A percentile compares a stretch with the other conserved stretches of the same genome.
These are phyloP conservation scores for Desmodus rotundus DNA, from an alignment of 2,113 vertebrate genomes.

Conservation along the genomic window DNA sequence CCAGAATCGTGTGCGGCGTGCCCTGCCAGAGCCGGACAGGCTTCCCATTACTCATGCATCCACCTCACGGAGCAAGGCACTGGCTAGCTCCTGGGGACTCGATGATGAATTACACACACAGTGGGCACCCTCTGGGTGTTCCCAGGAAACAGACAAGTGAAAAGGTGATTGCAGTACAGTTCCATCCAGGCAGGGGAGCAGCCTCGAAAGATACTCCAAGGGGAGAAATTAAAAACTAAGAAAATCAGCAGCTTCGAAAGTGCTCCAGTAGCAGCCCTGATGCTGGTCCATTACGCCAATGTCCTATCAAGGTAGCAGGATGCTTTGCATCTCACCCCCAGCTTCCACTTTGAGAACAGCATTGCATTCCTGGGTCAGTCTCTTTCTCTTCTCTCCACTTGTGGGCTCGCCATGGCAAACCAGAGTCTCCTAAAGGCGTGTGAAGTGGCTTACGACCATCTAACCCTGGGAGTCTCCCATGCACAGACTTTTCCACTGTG, in stretches of 20 bases:
- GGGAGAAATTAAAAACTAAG: neutral
- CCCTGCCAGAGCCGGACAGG: neutral
- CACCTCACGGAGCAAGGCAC: neutral
- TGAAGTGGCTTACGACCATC: neutral
- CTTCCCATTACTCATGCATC: neutral
- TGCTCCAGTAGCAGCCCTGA: neutral
- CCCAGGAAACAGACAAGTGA: neutral
- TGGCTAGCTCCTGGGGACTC: neutral
- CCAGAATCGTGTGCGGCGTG: fast-evolving
- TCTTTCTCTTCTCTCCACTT: neutral
- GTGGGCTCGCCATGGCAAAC: neutral
- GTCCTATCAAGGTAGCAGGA: neutral
- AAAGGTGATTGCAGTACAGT: fast-evolving
- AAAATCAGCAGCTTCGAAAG: neutral
- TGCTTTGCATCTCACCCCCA: neutral
- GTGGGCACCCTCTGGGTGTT: too few relatives aligned
- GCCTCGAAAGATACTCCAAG: neutral
- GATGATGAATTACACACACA: neutral
- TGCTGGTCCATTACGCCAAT: neutral
- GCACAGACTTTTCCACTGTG: fast-evolving
- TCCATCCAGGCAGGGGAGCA: too few relatives aligned
- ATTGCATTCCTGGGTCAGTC: neutral
- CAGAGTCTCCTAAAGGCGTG: fast-evolving
- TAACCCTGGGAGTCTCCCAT: neutral
- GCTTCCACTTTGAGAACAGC: neutral